Evolutionary conservation across 1,140 invertebrate genomes (phyloP), one percentile per base, ranked within the genome.

Genomic region (Macrotrachela quadricornifera): DNA sequence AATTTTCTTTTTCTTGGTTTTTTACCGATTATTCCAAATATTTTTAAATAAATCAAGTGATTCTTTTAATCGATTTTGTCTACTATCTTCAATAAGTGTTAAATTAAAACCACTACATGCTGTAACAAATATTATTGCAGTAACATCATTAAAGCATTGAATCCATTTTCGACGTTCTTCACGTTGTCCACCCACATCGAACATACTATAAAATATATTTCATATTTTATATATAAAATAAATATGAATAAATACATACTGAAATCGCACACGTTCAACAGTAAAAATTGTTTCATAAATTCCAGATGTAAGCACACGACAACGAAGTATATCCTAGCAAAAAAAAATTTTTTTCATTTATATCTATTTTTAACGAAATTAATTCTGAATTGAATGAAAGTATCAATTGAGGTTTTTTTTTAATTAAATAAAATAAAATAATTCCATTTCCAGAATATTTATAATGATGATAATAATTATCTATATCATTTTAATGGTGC

Each of bases 181-280:
- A 60, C 92, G 76, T 73, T 99, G 92, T 37, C 92, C 92, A 60
- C 92, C 92, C 57, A 99, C 92, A 76, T 99, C 92, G 76, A 99
- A 97, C 90, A 97, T 97, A 69, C 88, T 94, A 70, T 17, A 64
- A 59, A 45, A 72, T n/a, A 68, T 57, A 55, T 60, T 30, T 30
- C 16, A 56, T 51, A 59, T 55, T 13, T 49, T 37, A 43, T 18
- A 58, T 54, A 39, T 54, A 58, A 16, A 1, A 17, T 9, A 18
- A 36, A 41, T 21, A 51, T 43, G 8, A 46, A 37, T 14, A 15
- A 18, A 36, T n/a, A 86, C 90, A 88, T 77, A 97, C 92, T 99
- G 92, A 78, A 97, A 99, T 79, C 96, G 94, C 69, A 99, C 92
- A 87, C 95, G 97, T 73, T 97, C 92, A 64, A 99, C 91, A 77